These are phyloP conservation scores for Meriones psammophilus DNA, from an alignment of 2,797 vertebrate genomes.

Conservation along the genomic window DNA sequence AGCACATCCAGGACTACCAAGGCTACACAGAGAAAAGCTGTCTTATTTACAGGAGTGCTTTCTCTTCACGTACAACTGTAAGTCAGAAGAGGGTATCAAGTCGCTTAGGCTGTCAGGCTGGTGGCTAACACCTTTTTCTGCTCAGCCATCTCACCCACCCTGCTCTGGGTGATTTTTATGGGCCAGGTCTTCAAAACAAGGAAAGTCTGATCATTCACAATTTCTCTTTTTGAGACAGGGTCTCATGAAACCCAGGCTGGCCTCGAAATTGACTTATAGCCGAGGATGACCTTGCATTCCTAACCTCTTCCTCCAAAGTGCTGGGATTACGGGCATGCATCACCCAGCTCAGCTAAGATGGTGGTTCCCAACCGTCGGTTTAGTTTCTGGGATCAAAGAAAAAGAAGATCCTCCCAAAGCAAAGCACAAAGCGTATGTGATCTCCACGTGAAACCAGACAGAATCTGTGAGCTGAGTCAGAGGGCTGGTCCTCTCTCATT, in stretches of 20 bases:
- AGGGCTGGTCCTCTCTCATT: neutral
- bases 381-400: neutral
- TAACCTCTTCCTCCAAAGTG: neutral
- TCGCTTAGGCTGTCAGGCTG: neutral
- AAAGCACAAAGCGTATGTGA: no score
- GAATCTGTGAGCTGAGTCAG: neutral
- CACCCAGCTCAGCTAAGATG: neutral
- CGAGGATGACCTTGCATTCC: neutral
- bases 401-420: neutral
- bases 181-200: neutral
- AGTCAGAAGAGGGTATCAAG: neutral
- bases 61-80: neutral
- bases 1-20: no score
- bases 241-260: neutral
- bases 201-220: neutral
- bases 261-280: neutral
- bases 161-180: neutral
- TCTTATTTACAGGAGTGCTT: neutral
- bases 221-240: neutral
- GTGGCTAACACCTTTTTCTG: neutral
- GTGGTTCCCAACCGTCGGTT: neutral
- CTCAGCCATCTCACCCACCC: neutral
- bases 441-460: neutral
- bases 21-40: no score
- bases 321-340: neutral